Evolutionary conservation across 2,888 invertebrate genomes (phyloP).

Genomic region (Amphipyra tragopoginis): DNA sequence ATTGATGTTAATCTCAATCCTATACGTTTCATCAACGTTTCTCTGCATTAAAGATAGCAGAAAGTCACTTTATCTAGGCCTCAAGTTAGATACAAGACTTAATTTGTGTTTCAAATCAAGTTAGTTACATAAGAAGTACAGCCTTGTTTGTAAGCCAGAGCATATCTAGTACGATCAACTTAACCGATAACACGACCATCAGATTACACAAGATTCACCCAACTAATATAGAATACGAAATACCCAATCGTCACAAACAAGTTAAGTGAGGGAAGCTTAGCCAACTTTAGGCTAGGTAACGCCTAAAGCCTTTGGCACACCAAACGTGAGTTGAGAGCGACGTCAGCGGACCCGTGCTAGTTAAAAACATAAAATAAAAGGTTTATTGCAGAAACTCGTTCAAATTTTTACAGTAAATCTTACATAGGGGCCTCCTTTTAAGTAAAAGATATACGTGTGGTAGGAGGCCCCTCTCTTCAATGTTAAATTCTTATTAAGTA

Average conservation of each 20-base stretch:
- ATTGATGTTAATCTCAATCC: no score
- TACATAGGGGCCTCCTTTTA: no score
- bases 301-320: no score
- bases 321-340: no score
- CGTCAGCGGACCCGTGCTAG: no score
- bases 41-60: slow-evolving; percentile 3
- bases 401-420: no score
- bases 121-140: slow-evolving; percentile 26
- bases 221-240: slow-evolving; percentile 32
- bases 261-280: slow-evolving; percentile 26
- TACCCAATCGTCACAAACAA: slow-evolving; percentile 31
- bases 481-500: no score
- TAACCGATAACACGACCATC: slow-evolving; percentile 31
- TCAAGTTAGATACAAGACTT: slow-evolving; percentile 11
- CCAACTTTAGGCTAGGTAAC: slow-evolving; percentile 7
- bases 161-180: slow-evolving; percentile 31
- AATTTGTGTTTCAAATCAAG: slow-evolving; percentile 15
- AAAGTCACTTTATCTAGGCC: slow-evolving; percentile 9
- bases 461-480: no score
- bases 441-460: no score
- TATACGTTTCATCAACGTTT: no score
- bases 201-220: slow-evolving; percentile 6
- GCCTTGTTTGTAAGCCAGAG: slow-evolving; percentile 20
- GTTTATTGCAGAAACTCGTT: no score
- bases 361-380: no score